Evolutionary conservation across 2,113 vertebrate genomes (phyloP).

Genomic region (Oncorhynchus keta): DNA sequence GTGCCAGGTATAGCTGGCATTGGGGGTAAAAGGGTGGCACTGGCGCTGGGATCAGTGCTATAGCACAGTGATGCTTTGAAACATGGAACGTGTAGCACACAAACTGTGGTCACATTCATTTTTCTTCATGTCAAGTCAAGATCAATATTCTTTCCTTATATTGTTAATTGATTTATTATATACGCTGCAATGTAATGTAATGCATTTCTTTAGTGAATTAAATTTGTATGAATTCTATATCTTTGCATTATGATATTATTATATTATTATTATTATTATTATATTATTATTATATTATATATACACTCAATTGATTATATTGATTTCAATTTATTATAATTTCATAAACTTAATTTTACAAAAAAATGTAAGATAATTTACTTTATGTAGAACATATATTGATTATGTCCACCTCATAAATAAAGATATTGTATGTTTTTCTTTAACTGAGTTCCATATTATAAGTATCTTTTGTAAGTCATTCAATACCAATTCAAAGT

Average conservation of each 20-base stretch:
- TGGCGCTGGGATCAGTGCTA: too few relatives aligned
- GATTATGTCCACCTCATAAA: background rate
- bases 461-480: too few relatives aligned
- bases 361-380: background rate
- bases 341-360: background rate
- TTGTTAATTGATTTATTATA: background rate
- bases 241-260: too few relatives aligned
- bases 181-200: background rate
- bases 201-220: too few relatives aligned
- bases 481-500: too few relatives aligned
- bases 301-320: background rate
- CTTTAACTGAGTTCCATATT: background rate
- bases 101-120: background rate
- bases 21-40: too few relatives aligned
- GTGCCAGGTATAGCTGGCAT: too few relatives aligned
- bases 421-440: background rate
- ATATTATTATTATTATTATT: too few relatives aligned
- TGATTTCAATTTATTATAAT: background rate
- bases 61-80: too few relatives aligned
- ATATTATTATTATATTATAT: background rate
- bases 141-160: background rate
- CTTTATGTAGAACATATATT: background rate
- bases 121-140: background rate
- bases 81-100: background rate
- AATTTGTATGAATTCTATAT: too few relatives aligned